These are phyloP conservation scores for Andrena chrysosceles DNA, from an alignment of 2,888 invertebrate species.

Conservation along the genomic window DNA sequence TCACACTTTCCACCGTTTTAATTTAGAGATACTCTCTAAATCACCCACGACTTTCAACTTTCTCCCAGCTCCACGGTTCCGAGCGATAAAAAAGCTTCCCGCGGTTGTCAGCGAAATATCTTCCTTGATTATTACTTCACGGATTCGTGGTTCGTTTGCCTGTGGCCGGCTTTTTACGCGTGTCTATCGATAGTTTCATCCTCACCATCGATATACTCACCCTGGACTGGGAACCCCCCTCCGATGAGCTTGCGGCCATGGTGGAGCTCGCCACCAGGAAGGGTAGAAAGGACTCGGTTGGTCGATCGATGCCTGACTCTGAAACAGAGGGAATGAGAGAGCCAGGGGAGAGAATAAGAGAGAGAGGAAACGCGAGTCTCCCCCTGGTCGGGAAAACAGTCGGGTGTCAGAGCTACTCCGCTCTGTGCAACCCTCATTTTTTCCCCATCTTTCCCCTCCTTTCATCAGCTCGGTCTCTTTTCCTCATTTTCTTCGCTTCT, in stretches of 20 bases:
- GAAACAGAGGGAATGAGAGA: background rate
- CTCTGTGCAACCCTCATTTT: constrained; percentile 10
- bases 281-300: constrained; percentile 44
- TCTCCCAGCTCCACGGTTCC: background rate
- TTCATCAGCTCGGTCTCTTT: background rate
- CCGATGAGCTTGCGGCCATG: constrained; percentile 21
- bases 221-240: constrained; percentile 23
- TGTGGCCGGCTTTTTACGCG: constrained; percentile 5
- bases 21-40: background rate
- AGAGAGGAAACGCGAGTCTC: constrained; percentile 11
- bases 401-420: constrained; percentile 41
- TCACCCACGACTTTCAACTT: background rate
- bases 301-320: constrained; percentile 64
- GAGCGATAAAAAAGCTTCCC: too few relatives aligned
- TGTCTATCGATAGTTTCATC: constrained; percentile 40
- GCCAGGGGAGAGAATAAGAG: background rate
- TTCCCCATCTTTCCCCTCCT: background rate
- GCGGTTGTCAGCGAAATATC: background rate
- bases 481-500: constrained; percentile 10
- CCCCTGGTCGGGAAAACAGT: constrained; percentile 30
- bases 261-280: constrained; percentile 27
- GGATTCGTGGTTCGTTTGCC: background rate
- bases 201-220: constrained; percentile 25
- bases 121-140: background rate
- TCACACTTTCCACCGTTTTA: too few relatives aligned